A percentile compares a stretch with the other conserved stretches of the same genome.
phyloP scores from a whole-genome alignment of 64 coral and sea anemone genomes.

The Actinia equina region DNA sequence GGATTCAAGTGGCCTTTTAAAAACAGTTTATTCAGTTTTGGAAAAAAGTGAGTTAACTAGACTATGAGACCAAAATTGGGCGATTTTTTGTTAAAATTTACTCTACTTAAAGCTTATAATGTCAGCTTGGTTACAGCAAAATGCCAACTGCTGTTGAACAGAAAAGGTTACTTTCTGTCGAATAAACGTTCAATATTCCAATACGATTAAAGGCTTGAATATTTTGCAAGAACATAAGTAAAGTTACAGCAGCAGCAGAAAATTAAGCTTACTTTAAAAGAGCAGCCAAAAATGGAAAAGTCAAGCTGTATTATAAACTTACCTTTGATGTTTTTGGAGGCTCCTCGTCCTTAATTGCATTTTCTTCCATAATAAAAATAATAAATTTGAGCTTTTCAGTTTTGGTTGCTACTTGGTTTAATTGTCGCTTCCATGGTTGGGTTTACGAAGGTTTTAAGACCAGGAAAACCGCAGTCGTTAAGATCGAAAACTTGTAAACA shows the following conservation, averaged over 20 bases:
- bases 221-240: background rate
- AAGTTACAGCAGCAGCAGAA: background rate
- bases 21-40: no score
- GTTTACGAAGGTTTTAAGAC: background rate
- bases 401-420: background rate
- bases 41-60: no score
- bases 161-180: background rate
- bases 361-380: background rate
- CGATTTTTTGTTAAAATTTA: no score
- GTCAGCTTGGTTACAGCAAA: background rate
- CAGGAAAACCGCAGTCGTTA: background rate
- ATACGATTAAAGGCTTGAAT: background rate
- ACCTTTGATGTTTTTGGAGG: background rate
- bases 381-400: background rate
- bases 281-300: background rate
- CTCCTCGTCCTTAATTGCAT: background rate
- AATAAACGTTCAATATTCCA: background rate
- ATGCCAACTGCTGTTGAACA: background rate
- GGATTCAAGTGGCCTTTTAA: background rate
- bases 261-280: background rate
- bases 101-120: background rate
- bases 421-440: background rate
- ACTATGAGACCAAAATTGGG: background rate
- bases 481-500: constrained; percentile 21
- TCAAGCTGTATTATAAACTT: background rate